phyloP scores from a whole-genome alignment of 2,113 vertebrate genomes.

The Sigmodon hispidus region DNA sequence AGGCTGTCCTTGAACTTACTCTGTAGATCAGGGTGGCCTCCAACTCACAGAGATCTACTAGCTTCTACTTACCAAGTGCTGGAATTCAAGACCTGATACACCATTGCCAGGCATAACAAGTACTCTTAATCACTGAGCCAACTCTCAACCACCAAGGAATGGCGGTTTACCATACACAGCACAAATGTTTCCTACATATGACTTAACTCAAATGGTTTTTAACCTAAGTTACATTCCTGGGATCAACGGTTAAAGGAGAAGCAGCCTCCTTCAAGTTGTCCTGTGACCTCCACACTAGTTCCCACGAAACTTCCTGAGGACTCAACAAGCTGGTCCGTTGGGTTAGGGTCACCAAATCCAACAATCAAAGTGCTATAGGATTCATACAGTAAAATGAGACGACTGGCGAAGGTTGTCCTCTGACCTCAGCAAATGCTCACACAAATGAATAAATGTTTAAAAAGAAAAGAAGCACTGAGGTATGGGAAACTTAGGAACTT shows the following conservation, averaged over 20 bases:
- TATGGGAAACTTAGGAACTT: background rate
- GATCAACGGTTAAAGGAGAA: background rate
- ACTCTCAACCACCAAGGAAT: background rate
- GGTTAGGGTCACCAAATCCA: background rate
- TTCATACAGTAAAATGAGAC: background rate
- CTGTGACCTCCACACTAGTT: too few species aligned
- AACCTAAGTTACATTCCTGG: background rate
- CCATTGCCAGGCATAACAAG: background rate
- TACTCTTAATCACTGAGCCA: background rate
- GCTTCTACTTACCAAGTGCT: background rate
- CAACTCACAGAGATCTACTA: background rate
- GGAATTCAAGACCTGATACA: background rate
- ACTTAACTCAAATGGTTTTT: background rate
- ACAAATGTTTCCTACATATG: background rate
- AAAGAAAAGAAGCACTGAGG: background rate
- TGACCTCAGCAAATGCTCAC: background rate
- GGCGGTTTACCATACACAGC: background rate
- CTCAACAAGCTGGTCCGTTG: background rate
- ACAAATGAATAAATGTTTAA: background rate
- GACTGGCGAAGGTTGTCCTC: background rate
- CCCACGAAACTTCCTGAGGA: background rate
- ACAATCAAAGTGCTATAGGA: background rate
- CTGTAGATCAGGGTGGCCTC: background rate
- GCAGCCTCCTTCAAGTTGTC: background rate
- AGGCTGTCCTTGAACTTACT: background rate